Base-by-base conservation (phyloP, 2,888 invertebrate genomes). In the Chironomus riparius region DNA sequence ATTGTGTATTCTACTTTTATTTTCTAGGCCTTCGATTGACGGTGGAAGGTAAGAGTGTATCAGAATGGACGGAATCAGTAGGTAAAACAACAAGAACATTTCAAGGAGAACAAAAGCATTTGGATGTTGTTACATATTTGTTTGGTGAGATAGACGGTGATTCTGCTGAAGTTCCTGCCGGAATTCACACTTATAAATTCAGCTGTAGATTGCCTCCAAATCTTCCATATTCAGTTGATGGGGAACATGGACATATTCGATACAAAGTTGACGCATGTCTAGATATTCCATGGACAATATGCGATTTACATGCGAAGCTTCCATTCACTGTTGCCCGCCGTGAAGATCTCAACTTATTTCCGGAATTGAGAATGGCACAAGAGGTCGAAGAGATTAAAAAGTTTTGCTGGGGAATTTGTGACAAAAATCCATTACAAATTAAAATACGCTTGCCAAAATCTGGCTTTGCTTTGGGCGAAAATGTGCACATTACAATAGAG, bases 281-380 rank as follows among this genome's bases (percentile, higher is more conserved):
- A 78, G 86, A 88, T 81, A 83, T 87, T 68, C 85, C 88, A 0
- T 88, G 88, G 84, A 85, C 87, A 68, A 83, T 87, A 62, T 87
- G 89, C n/a, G 87, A 89, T 76, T 15, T 69, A 7, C 50, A 76
- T 2, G 82, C 80, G 68, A 91, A 91, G 81, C 87, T 87, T 79
- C 88, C 90, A 1, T 93, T 95, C 80, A 93, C 92, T 48, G 90
- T 95, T 4, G 86, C 93, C 48, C 89, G 91, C 79, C 87, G 90
- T 12, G 85, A 93, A 80, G 94, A 95, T 83, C 86, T 95, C 77
- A 94, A 94, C 83, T 85, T 78, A 18, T 78, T 18, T 21, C 38
- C 68, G 18, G 68, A 68, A 4, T 38, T 74, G 4, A 18, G 68
- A 47, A 13, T 80, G 12, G 82, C 83, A 0, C 78, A 78, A 4